A percentile compares a stretch with the other conserved stretches of the same genome.
Evolutionary conservation across 2,797 vertebrate genomes (phyloP).

Genomic region (Lepus townsendii): DNA sequence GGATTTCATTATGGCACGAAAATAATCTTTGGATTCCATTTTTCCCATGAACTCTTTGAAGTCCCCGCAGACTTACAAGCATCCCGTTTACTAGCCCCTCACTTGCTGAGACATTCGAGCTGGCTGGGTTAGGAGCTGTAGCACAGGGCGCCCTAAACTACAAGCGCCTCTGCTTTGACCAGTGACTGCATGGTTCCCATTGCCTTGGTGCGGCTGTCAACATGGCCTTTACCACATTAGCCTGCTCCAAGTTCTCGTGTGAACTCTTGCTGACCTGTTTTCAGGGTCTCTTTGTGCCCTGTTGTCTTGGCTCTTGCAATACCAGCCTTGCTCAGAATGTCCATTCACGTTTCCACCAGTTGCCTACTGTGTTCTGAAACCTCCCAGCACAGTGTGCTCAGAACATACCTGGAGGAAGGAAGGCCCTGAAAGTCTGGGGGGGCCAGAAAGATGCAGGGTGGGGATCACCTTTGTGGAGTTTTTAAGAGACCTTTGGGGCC

Average conservation of each 20-base stretch:
- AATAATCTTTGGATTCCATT: too few species aligned
- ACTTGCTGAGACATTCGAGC: not conserved
- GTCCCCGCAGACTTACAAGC: too few species aligned
- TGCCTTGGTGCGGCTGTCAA: not conserved
- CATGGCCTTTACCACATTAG: not conserved
- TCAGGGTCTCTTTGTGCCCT: not conserved
- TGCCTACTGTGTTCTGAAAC: not conserved
- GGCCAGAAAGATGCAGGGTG: not conserved
- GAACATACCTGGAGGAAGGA: not conserved
- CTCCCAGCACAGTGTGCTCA: not conserved
- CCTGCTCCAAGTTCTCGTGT: not conserved
- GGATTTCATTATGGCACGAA: too few species aligned
- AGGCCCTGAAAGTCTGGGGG: not conserved
- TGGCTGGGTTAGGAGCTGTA: not conserved
- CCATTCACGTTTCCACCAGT: not conserved
- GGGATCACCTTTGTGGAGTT: not conserved
- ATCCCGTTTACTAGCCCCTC: not conserved
- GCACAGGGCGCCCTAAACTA: not conserved
- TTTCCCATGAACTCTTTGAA: too few species aligned
- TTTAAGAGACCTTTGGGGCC: conserved; percentile 5
- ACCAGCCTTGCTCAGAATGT: not conserved
- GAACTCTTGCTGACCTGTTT: not conserved
- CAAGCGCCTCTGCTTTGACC: not conserved
- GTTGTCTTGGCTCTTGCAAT: not conserved
- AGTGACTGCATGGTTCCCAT: not conserved